These are phyloP conservation scores for Eublepharis macularius DNA, from an alignment of 2,113 vertebrate genomes.

Conservation along the genomic window DNA sequence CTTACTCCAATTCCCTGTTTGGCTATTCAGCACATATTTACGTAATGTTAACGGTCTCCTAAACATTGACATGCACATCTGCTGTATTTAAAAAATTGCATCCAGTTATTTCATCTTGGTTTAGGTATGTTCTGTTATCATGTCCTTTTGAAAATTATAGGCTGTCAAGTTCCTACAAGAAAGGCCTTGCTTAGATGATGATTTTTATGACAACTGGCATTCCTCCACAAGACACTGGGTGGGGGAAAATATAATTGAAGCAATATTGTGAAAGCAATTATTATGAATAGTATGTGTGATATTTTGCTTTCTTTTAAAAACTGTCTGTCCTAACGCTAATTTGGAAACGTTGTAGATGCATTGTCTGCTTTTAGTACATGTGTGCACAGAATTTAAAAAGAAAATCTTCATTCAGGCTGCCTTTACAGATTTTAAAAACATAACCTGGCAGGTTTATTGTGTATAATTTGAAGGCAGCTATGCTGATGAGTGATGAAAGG, in stretches of 20 bases:
- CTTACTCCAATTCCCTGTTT: neutral
- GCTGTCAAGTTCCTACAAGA: neutral
- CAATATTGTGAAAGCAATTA: no score
- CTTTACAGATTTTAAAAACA: rapidly evolving
- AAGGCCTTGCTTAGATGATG: neutral
- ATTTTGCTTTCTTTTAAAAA: no score
- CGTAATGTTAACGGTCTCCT: neutral
- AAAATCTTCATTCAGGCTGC: rapidly evolving
- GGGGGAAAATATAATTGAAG: neutral
- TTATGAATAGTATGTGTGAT: no score
- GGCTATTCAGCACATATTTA: neutral
- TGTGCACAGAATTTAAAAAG: neutral
- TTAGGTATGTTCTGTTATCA: neutral
- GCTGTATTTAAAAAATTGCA: rapidly evolving
- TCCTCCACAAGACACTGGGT: neutral
- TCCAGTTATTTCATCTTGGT: neutral
- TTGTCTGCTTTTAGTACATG: neutral
- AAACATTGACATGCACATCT: neutral
- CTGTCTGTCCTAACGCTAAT: neutral
- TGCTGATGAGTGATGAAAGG: neutral
- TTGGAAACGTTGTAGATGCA: neutral
- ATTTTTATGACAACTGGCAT: neutral
- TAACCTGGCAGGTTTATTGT: rapidly evolving
- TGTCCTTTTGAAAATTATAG: neutral
- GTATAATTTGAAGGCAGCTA: rapidly evolving